Conservation (phyloP, 2,888 invertebrate species). For the Ophonus ardosiacus region DNA sequence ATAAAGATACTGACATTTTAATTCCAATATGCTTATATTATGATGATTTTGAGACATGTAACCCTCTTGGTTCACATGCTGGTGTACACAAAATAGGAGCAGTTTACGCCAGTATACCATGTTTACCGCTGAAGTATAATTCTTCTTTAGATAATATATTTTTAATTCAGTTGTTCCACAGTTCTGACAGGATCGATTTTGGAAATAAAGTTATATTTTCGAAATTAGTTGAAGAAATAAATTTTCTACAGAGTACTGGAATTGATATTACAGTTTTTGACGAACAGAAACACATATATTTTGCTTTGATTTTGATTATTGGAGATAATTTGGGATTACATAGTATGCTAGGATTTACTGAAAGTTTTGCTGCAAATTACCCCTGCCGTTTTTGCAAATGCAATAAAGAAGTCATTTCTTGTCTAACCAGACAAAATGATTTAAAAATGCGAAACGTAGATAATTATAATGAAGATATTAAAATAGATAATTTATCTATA, state of each 20-base stretch:
- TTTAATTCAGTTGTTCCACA: slow-evolving; percentile 64
- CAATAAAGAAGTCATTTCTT: neutral
- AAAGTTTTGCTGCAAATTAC: slow-evolving; percentile 61
- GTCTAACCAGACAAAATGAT: slow-evolving; percentile 62
- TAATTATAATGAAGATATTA: slow-evolving; percentile 44
- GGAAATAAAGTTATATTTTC: slow-evolving; percentile 65
- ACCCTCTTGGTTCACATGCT: slow-evolving; percentile 67
- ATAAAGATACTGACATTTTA: neutral
- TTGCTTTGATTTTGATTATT: slow-evolving; percentile 57
- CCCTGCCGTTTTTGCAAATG: slow-evolving; percentile 66
- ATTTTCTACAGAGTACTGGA: slow-evolving; percentile 59
- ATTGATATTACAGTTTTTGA: slow-evolving; percentile 41
- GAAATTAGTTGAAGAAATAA: slow-evolving; percentile 66
- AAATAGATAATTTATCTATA: slow-evolving; percentile 44
- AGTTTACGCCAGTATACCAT: slow-evolving; percentile 65
- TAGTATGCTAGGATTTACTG: slow-evolving; percentile 64
- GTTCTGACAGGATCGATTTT: slow-evolving; percentile 64
- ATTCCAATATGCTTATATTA: slow-evolving; percentile 66
- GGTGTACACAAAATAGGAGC: slow-evolving; percentile 67
- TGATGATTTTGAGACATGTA: slow-evolving; percentile 67
- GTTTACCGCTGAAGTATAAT: slow-evolving; percentile 65
- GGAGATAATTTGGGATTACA: slow-evolving; percentile 66
- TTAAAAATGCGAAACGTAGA: slow-evolving; percentile 43
- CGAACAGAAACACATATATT: slow-evolving; percentile 59
- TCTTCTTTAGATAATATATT: slow-evolving; percentile 61